Percentiles rank a stretch among this genome's conserved stretches.
Evolutionary conservation across 2,888 invertebrate species (phyloP).

Genomic region (Agriopis leucophaearia): DNA sequence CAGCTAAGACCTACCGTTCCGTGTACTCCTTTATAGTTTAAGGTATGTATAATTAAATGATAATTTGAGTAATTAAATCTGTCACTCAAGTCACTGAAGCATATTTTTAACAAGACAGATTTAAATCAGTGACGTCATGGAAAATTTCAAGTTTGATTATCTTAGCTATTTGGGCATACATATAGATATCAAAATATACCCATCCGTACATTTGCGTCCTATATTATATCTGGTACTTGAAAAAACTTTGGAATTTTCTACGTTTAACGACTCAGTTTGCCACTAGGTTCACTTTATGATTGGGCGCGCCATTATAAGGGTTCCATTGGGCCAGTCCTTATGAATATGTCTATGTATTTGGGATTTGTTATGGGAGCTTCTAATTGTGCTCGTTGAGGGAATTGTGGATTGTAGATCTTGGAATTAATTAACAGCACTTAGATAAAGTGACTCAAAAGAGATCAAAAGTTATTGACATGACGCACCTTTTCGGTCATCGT

Average conservation of each 20-base stretch:
- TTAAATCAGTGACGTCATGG: constrained; percentile 37
- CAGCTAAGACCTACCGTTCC: constrained; percentile 3
- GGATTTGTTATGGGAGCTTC: constrained; percentile 11
- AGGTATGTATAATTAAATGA: constrained; percentile 42
- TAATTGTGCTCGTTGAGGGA: constrained; percentile 23
- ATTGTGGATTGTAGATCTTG: constrained; percentile 18
- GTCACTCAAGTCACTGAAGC: constrained; percentile 49
- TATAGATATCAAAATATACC: too few relatives aligned
- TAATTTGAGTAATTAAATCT: constrained; percentile 48
- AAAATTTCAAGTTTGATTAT: constrained; percentile 14
- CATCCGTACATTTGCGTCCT: too few relatives aligned
- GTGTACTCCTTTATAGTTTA: not conserved
- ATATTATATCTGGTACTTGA: too few relatives aligned
- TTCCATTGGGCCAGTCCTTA: too few relatives aligned
- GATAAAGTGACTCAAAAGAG: constrained; percentile 29
- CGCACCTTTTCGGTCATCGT: constrained; percentile 33
- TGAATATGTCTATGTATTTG: too few relatives aligned
- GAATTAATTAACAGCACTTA: constrained; percentile 22
- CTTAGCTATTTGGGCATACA: not conserved
- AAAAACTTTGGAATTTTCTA: too few relatives aligned
- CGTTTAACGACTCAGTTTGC: too few relatives aligned
- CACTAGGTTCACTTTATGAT: too few relatives aligned
- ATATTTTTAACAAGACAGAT: constrained; percentile 35
- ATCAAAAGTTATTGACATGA: constrained; percentile 32
- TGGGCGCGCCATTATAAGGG: too few relatives aligned